Conservation (phyloP, 1,140 invertebrate genomes). For the Episyrphus balteatus region DNA sequence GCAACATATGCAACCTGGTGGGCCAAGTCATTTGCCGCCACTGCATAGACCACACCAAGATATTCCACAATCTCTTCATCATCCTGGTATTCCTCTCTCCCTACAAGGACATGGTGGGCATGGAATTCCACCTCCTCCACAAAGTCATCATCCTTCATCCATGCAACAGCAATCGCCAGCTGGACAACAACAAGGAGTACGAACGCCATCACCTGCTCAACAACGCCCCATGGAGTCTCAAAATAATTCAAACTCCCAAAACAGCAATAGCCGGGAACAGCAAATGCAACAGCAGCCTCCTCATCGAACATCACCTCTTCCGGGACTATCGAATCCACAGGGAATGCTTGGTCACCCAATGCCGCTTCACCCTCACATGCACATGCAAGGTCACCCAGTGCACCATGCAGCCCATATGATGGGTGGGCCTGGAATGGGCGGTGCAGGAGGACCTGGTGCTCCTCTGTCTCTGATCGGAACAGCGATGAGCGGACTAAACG, state of each 20-base stretch:
- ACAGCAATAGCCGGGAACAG: slow-evolving; percentile 1
- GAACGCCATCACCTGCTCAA: slow-evolving; percentile 31
- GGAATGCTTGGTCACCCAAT: slow-evolving; percentile 30
- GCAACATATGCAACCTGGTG: slow-evolving; percentile 19
- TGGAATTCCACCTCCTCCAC: slow-evolving; percentile 14
- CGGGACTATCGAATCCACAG: slow-evolving; percentile 22
- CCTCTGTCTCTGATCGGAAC: slow-evolving; percentile 22
- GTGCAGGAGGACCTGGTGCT: slow-evolving; percentile 22
- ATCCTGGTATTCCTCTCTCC: slow-evolving; percentile 25
- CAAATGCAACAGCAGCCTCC: slow-evolving; percentile 23
- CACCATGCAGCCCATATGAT: slow-evolving; percentile 30
- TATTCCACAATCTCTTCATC: slow-evolving; percentile 25
- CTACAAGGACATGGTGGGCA: slow-evolving; percentile 25
- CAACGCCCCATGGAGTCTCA: slow-evolving; percentile 17
- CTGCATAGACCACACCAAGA: slow-evolving; percentile 29
- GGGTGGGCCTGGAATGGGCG: slow-evolving; percentile 23
- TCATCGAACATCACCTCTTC: slow-evolving; percentile 29
- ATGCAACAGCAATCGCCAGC: slow-evolving; percentile 36
- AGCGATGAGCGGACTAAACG: slow-evolving; percentile 25
- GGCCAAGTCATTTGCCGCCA: slow-evolving; percentile 16
- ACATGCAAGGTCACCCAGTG: slow-evolving; percentile 32
- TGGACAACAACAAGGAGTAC: slow-evolving; percentile 18
- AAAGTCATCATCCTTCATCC: slow-evolving; percentile 33
- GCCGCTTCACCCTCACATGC: slow-evolving; percentile 31
- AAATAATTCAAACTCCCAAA: too few species aligned